Base-by-base conservation (phyloP, 1,140 invertebrate genomes). In the Drosophila repletoides region DNA sequence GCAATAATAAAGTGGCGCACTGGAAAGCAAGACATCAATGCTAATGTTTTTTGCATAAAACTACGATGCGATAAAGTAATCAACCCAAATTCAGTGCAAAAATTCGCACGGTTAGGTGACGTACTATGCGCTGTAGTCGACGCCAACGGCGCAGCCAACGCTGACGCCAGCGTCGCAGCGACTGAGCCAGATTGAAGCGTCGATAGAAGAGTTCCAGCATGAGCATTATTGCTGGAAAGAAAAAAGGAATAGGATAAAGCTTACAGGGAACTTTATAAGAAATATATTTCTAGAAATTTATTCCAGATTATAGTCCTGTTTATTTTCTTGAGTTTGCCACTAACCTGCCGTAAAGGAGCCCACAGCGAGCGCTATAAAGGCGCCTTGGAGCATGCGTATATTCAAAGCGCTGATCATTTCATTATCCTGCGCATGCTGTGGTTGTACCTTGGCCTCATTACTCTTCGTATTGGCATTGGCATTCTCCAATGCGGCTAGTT, bases 341-440 rank as follows among this genome's bases (percentile, higher is more conserved):
- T 40, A 1, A 90, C 89, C 79, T 55, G 89, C 88, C 0, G 61
- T 46, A 0, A 71, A 14, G 2, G 92, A 91, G 17, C 94, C 94
- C 15, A 94, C 91, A 5, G 92, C 90, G 0, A 94, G 88, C 2
- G 93, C 90, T 83, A 93, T 94, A 73, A 95, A 95, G 0, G 93
- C 93, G 9, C 94, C 94, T 61, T 93, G 92, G 0, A 95, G 71
- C 92, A 94, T 94, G 70, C 91, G 92, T 15, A 94, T 87, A 40
- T 92, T 93, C 0, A 95, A 91, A 0, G 94, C 93, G 69, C 93
- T 92, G 6, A 93, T 84, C 64, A 91, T 68, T 21, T 69, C 77
- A 6, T 59, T 67, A 10, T 76, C 65, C 48, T 72, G 52, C 1
- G 33, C 29, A 2, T 53, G 61, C 3, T 65, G 49, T 4, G 53